Evolutionary conservation across 1,140 invertebrate genomes (phyloP).

Genomic region (Hydropsyche tenuis): DNA sequence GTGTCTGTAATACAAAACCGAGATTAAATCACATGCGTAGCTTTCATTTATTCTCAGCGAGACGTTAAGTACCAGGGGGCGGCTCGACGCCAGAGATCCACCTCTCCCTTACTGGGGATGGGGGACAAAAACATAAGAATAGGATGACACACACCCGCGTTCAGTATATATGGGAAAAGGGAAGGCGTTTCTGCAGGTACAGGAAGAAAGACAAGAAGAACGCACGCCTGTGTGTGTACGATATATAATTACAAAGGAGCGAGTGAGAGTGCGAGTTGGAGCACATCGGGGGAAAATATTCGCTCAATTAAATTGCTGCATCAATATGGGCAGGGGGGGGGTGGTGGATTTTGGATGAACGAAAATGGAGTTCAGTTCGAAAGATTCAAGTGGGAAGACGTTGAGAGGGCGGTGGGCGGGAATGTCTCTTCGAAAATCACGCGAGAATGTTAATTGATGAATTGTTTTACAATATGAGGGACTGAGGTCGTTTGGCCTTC

Average conservation of each 20-base stretch:
- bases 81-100: conserved; percentile 8
- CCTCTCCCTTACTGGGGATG: background rate
- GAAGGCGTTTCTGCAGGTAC: conserved; percentile 18
- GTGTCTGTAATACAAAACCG: conserved; percentile 44
- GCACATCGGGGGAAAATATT: conserved; percentile 39
- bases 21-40: conserved; percentile 41
- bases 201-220: conserved; percentile 19
- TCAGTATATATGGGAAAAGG: background rate
- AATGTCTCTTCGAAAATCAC: conserved; percentile 31
- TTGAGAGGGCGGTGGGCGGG: background rate
- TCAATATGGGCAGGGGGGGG: conserved; percentile 28
- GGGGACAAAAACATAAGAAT: conserved; percentile 36
- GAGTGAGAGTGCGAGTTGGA: background rate
- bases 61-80: conserved; percentile 41
- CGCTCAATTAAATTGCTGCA: conserved; percentile 45
- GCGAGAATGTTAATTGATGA: conserved; percentile 37
- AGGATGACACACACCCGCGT: conserved; percentile 11
- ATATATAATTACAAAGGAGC: conserved; percentile 34
- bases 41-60: conserved; percentile 41
- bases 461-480: conserved; percentile 22
- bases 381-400: background rate
- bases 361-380: background rate
- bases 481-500: background rate
- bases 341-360: conserved; percentile 1
- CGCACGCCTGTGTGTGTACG: conserved; percentile 7